Base-by-base conservation (phyloP, 2,888 invertebrate species). In the Mimas tiliae region DNA sequence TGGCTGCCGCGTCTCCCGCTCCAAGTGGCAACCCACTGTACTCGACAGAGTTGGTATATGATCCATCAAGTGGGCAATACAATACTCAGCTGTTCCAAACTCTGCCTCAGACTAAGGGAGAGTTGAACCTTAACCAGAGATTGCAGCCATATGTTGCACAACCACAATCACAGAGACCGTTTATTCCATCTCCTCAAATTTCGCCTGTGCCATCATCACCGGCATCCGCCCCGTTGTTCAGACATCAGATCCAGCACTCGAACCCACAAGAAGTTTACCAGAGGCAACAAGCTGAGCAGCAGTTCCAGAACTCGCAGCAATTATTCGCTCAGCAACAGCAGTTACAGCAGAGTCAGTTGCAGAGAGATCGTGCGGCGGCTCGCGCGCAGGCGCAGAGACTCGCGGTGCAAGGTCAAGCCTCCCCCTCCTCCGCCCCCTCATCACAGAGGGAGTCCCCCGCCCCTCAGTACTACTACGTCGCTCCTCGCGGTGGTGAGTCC, bases 61-160 rank as follows among this genome's bases (percentile, higher is more conserved):
- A 97, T 85, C 97, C 97, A 21, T 85, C 95, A 45, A 95, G 96
- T 74, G 97, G 97, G 63, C 95, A 96, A 78, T 97, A 97, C 93
- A 96, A 97, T 80, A 96, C 96, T 38, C 96, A 97, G 75, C 90
- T 97, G 52, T 97, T 95, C 91, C 97, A 97, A 86, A 94, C 95
- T 19, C 88, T 97, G 64, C 97, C 97, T 33, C 96, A 96, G 86
- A 95, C 95, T 55, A 94, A 95, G 71, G 96, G 96, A 70, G 96
- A 96, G 76, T 94, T 96, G 78, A 95, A 95, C 74, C 85, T 97
- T 72, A 96, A 95, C 87, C 96, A 96, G 82, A 94, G 96, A 78
- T 95, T 97, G 75, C 96, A 96, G 87, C 96, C 96, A 0, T 96
- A 95, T 89, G 96, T 96, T 3, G 95, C 95, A 66, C 95, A 94